These are phyloP conservation scores for Microchirus variegatus DNA, from an alignment of 2,797 vertebrate species.

Conservation along the genomic window DNA sequence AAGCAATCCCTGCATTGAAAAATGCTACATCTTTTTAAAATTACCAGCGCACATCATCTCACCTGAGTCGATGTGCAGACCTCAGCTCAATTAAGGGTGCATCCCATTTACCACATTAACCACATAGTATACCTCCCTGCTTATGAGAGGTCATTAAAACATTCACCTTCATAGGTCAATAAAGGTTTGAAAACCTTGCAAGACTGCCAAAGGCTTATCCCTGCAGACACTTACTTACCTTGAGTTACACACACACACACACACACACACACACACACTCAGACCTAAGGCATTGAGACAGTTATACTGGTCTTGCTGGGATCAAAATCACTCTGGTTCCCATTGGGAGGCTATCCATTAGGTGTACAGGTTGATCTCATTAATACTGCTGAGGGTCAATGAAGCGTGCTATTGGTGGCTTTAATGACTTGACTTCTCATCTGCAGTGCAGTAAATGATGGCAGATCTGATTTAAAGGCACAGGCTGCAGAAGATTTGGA, in stretches of 20 bases:
- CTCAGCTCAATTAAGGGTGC: slow-evolving; percentile 71
- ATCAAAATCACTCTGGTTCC: slow-evolving; percentile 35
- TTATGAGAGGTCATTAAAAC: slow-evolving; percentile 72
- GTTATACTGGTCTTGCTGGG: slow-evolving; percentile 43
- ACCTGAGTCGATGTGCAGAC: slow-evolving; percentile 58
- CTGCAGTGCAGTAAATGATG: slow-evolving; percentile 70
- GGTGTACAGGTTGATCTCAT: slow-evolving; percentile 70
- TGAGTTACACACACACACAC: background rate
- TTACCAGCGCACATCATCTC: slow-evolving; percentile 40
- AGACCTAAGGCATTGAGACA: slow-evolving; percentile 21
- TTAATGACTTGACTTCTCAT: slow-evolving; percentile 69
- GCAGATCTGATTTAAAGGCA: slow-evolving; percentile 68
- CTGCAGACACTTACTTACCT: slow-evolving; percentile 27
- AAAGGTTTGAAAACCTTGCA: slow-evolving; percentile 51
- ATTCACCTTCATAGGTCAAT: slow-evolving; percentile 78
- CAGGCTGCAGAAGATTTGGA: slow-evolving; percentile 39
- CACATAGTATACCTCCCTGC: slow-evolving; percentile 55
- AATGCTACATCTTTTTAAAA: slow-evolving; percentile 43
- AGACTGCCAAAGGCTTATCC: slow-evolving; percentile 35
- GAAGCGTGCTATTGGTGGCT: slow-evolving; percentile 59
- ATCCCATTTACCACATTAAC: slow-evolving; percentile 74
- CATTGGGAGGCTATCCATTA: slow-evolving; percentile 51
- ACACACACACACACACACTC: slow-evolving; percentile 1
- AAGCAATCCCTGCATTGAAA: slow-evolving; percentile 31
- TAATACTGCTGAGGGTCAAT: slow-evolving; percentile 68